Conservation (phyloP, 2,797 vertebrate species). For the Sparus aurata region DNA sequence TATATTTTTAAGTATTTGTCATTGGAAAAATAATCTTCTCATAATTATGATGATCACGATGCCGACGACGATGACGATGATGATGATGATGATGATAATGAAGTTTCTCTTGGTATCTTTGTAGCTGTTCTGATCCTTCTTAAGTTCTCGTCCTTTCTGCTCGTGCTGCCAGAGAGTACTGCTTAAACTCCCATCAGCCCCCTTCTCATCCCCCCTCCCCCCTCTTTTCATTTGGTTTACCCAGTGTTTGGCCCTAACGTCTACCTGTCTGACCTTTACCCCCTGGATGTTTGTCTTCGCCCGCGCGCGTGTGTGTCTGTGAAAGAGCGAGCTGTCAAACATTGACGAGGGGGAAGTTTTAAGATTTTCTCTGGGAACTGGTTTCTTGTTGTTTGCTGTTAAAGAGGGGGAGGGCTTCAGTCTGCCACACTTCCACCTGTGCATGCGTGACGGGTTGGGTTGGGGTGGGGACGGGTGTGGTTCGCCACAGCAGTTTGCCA, state of each 20-base stretch:
- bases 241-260: constrained; percentile 63
- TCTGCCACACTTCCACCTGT: constrained; percentile 43
- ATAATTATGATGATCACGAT: constrained; percentile 81
- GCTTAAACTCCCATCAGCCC: constrained; percentile 58
- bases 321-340: constrained; percentile 46
- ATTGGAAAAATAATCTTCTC: constrained; percentile 88
- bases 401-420: constrained; percentile 21
- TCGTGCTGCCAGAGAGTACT: constrained; percentile 82
- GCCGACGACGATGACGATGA: constrained; percentile 62
- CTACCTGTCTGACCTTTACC: constrained; percentile 68
- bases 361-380: constrained; percentile 49
- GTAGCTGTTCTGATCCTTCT: constrained; percentile 85
- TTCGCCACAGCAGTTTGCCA: constrained; percentile 32
- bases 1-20: constrained; percentile 95
- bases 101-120: constrained; percentile 88
- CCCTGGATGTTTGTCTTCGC: constrained; percentile 52
- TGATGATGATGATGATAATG: constrained; percentile 79
- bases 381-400: constrained; percentile 40
- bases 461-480: constrained; percentile 32
- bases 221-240: constrained; percentile 53
- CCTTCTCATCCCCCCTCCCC: not conserved
- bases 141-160: constrained; percentile 83
- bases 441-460: constrained; percentile 19
- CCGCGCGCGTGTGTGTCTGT: constrained; percentile 10
- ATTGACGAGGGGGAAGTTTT: constrained; percentile 49